These are phyloP conservation scores for Catharus fuscescens DNA, from an alignment of 2,113 vertebrate genomes.

Conservation along the genomic window DNA sequence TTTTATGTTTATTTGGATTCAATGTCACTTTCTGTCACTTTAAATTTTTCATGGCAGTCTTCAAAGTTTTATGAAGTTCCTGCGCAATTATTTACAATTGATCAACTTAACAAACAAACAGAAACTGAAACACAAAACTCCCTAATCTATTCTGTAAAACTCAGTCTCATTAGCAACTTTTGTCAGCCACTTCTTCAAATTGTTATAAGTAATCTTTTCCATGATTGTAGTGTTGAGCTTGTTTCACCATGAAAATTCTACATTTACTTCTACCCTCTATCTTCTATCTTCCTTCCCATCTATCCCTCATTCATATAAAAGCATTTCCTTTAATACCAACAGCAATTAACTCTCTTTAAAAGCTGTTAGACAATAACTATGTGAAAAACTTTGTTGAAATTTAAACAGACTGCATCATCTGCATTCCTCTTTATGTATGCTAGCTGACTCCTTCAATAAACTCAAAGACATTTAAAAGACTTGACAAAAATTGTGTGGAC, in stretches of 20 bases:
- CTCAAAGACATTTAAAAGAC: not conserved
- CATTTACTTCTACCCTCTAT: not conserved
- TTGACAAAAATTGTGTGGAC: not conserved
- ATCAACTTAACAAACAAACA: not conserved
- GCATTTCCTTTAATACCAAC: not conserved
- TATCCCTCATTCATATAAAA: not conserved
- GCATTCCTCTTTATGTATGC: not conserved
- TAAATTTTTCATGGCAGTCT: not conserved
- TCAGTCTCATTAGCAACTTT: not conserved
- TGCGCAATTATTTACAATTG: not conserved
- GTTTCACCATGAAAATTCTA: not conserved
- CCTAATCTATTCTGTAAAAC: not conserved
- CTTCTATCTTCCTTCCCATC: not conserved
- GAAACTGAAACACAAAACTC: not conserved
- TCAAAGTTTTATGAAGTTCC: not conserved
- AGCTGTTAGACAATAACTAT: not conserved
- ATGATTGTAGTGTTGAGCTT: not conserved
- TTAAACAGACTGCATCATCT: not conserved
- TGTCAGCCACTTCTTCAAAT: not conserved
- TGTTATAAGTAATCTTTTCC: not conserved
- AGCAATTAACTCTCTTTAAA: not conserved
- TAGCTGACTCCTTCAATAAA: not conserved
- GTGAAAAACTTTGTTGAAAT: not conserved
- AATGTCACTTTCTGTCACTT: not conserved
- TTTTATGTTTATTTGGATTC: not conserved